Base-by-base conservation (phyloP, 2,113 vertebrate species). In the Macrotis lagotis region DNA sequence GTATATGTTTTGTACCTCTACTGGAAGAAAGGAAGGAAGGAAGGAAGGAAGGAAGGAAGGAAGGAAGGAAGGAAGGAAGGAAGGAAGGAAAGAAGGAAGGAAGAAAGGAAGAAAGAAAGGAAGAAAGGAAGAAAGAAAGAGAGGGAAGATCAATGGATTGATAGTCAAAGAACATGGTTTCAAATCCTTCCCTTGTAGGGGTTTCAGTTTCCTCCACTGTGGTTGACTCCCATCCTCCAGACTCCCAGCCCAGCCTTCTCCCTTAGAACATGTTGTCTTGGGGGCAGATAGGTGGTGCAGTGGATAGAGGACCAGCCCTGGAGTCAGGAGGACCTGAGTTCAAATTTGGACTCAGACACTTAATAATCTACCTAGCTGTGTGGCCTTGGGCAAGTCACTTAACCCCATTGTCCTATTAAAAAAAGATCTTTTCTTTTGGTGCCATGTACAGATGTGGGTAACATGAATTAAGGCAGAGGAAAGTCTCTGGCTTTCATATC, bases 41-140 rank as follows among this genome's bases (percentile, higher is more conserved):
- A 26, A 53, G 52, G 0, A 8, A 53, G 25, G 1, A 6, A 53
- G 28, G 8, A 59, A 59, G 9, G 9, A 59, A 59, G 2, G 2
- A 25, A 53, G 4, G 24, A 25, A 25, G 4, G 52, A 1, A 53
- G 52, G 52, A 25, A 53, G 25, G 25, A 8, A 53, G 52, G 52
- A 11, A 59, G 55, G 28, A 3, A 59, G 55, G 10, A 31, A 31
- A 2, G 8, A 59, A 26, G 28, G 25, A 12, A 59, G 55, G 19
- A 8, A 25, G 51, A 24, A 24, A 22, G 51, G 16, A 14, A 52
- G 51, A 3, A 48, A 88, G 8, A 31, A 25, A 0, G 3, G 10
- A 25, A 24, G 16, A 3, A 16, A 0, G 0, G 0, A 0, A 1
- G 47, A 22, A 31, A 11, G 16, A 8, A 49, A 53, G 2, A 2